A percentile compares a stretch with the other conserved stretches of the same genome.
These are phyloP conservation scores for Anoplopoma fimbria DNA, from an alignment of 2,113 vertebrate species.

Conservation along the genomic window DNA sequence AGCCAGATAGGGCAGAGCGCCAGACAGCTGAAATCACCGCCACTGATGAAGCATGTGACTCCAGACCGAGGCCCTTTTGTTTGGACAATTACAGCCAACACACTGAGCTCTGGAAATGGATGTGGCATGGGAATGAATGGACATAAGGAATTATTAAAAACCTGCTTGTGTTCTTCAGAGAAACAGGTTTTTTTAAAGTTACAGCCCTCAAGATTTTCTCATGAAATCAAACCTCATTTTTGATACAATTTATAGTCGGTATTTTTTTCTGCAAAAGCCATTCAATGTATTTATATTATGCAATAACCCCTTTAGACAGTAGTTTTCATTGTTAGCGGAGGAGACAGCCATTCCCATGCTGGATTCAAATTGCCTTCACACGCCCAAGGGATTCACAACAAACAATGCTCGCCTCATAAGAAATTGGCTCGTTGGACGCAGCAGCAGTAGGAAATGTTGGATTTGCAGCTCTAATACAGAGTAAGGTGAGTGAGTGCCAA, in stretches of 20 bases:
- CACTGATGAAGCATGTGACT: conserved; percentile 77
- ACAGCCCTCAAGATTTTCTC: neutral
- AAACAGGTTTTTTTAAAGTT: neutral
- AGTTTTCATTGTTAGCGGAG: conserved; percentile 11
- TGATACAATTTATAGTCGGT: neutral
- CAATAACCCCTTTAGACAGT: neutral
- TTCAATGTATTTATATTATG: neutral
- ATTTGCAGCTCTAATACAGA: conserved; percentile 1
- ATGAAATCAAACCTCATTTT: neutral
- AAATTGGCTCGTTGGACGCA: neutral
- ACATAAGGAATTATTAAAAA: conserved; percentile 49
- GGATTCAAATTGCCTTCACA: neutral
- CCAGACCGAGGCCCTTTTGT: conserved; percentile 73
- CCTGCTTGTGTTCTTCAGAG: neutral
- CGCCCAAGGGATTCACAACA: neutral
- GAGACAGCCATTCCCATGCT: too few species aligned
- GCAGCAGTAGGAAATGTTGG: neutral
- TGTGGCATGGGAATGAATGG: conserved; percentile 58
- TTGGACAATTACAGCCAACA: conserved; percentile 68
- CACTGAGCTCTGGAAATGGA: conserved; percentile 57
- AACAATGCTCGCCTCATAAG: conserved; percentile 9
- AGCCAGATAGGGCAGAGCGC: conserved; percentile 70
- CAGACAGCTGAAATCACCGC: conserved; percentile 77
- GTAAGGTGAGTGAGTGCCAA: neutral
- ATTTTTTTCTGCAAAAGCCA: neutral